Percentiles rank a stretch among this genome's conserved stretches.
These are phyloP conservation scores for Phymanthus crucifer DNA, from an alignment of 92 coral and sea anemone genomes.

Conservation along the genomic window DNA sequence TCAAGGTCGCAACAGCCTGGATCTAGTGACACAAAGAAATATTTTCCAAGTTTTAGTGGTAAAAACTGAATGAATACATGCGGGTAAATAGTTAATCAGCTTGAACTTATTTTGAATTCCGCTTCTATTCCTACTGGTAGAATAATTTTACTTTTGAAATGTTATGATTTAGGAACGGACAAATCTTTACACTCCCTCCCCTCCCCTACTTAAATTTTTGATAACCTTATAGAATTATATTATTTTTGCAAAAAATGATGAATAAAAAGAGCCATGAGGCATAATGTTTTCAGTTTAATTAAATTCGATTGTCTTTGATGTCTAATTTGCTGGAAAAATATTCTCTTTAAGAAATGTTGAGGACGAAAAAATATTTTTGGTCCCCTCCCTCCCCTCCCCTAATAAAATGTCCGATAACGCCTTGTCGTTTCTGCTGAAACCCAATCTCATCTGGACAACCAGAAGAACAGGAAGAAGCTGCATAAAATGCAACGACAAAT, in stretches of 20 bases:
- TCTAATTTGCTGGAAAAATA: too few species aligned
- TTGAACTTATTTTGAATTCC: too few species aligned
- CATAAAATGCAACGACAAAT: not conserved
- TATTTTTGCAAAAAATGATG: too few species aligned
- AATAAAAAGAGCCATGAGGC: too few species aligned
- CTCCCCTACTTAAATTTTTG: not conserved
- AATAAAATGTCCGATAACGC: constrained; percentile 19
- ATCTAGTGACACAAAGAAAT: not conserved
- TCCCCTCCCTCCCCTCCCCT: constrained; percentile 1
- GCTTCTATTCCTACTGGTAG: too few species aligned
- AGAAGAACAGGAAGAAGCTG: not conserved
- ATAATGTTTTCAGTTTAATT: too few species aligned
- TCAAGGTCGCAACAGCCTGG: not conserved
- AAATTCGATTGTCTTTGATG: too few species aligned
- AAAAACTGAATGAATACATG: not conserved
- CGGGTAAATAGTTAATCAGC: too few species aligned
- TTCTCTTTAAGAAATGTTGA: too few species aligned
- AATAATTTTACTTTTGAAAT: not conserved
- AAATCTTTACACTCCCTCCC: not conserved
- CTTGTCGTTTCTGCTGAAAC: constrained; percentile 17
- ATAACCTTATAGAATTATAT: too few species aligned
- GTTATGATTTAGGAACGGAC: not conserved
- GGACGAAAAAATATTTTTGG: too few species aligned
- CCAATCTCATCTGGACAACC: not conserved
- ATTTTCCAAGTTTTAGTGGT: not conserved